Percentiles rank a stretch among this genome's conserved stretches.
phyloP scores from a whole-genome alignment of 2,888 invertebrate genomes.

The Beris chalybata region DNA sequence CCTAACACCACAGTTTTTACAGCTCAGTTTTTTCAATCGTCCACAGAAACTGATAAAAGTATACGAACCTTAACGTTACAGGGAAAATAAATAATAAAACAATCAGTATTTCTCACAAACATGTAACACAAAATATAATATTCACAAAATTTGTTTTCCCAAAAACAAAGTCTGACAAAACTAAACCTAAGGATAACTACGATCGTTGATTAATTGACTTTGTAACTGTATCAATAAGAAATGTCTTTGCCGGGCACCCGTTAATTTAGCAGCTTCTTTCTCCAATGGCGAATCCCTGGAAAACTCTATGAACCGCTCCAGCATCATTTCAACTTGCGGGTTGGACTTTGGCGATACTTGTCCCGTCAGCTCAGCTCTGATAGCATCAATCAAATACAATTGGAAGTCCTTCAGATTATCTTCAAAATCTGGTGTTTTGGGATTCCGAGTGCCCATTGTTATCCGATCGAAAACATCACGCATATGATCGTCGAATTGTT shows the following conservation, averaged over 20 bases:
- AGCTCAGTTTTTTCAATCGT: too few relatives aligned
- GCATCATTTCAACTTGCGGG: conserved; percentile 46
- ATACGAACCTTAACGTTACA: too few relatives aligned
- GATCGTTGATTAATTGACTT: conserved; percentile 45
- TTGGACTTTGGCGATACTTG: conserved; percentile 38
- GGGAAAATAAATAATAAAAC: too few relatives aligned
- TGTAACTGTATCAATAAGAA: conserved; percentile 49
- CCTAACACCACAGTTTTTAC: too few relatives aligned
- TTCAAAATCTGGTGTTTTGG: background rate
- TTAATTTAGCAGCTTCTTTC: conserved; percentile 33
- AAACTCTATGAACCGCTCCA: conserved; percentile 45
- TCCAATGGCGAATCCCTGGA: conserved; percentile 33
- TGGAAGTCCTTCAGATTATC: conserved; percentile 10
- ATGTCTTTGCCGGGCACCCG: conserved; percentile 42
- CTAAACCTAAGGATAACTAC: background rate
- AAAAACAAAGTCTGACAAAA: background rate
- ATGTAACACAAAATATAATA: background rate
- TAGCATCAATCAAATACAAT: conserved; percentile 40
- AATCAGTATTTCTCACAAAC: background rate
- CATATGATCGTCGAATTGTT: conserved; percentile 30
- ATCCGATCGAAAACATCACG: conserved; percentile 22
- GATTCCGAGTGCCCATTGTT: background rate
- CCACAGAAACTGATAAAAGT: too few relatives aligned
- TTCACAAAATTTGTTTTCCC: background rate
- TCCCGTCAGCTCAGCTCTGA: conserved; percentile 47